These are phyloP conservation scores for Eurytoma californica DNA, from an alignment of 2,888 invertebrate species.

Conservation along the genomic window DNA sequence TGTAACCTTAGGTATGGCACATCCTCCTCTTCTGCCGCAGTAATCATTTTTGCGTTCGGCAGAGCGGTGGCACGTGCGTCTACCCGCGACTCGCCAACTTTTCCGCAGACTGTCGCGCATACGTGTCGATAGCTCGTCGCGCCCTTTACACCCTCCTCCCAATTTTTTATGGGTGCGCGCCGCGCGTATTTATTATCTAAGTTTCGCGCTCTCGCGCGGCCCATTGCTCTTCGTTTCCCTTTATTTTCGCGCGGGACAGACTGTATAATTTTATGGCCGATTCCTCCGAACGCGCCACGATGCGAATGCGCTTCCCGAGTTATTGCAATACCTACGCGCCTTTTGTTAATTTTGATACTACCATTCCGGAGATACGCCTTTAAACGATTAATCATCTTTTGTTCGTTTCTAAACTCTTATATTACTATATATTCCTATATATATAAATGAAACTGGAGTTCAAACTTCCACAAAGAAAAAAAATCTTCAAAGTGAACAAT, in stretches of 20 bases:
- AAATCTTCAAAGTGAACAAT: too few relatives aligned
- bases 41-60: conserved; percentile 65
- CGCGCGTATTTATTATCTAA: conserved; percentile 55
- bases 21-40: too few relatives aligned
- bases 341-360: conserved; percentile 29
- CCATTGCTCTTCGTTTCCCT: conserved; percentile 21
- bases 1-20: too few relatives aligned
- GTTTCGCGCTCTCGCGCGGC: conserved; percentile 34
- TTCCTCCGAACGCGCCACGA: conserved; percentile 12
- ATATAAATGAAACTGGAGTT: too few relatives aligned
- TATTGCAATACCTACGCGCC: conserved; percentile 25
- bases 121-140: conserved; percentile 38
- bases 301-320: conserved; percentile 20
- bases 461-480: too few relatives aligned
- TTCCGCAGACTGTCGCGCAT: conserved; percentile 32
- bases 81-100: conserved; percentile 28
- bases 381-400: too few relatives aligned
- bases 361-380: background rate
- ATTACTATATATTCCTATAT: too few relatives aligned
- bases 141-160: conserved; percentile 9
- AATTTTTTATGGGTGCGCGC: conserved; percentile 24
- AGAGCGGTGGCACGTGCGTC: conserved; percentile 3
- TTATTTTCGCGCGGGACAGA: conserved; percentile 13
- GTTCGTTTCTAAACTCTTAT: too few relatives aligned
- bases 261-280: conserved; percentile 53